Evolutionary conservation across 2,797 vertebrate species (phyloP), one percentile per base, ranked within the genome.

Genomic region (Poliocrania exsul): DNA sequence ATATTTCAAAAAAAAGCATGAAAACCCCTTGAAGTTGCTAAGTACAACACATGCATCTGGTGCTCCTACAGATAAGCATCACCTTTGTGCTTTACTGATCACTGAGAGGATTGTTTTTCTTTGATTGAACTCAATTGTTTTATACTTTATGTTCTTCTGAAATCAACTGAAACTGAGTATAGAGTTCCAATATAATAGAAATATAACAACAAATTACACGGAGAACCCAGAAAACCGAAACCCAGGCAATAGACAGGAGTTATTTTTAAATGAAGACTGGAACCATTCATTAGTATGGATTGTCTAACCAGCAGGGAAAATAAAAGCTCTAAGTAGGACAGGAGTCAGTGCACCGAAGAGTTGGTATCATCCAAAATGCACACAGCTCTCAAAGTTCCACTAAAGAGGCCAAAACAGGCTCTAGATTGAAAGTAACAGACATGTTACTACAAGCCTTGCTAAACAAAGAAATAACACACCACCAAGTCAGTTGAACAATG

Each of bases 401-500:
- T 44, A 47, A 82, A 47, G 19, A 75, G 28, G 31, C 35, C 62
- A 62, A 90, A 66, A 4, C 10, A 67, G 10, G 26, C 17, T 54
- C n/a, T 31, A 51, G 10, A 37, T 16, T 78, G 35, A 81, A 77
- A 58, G 65, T 46, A 61, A 19, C 6, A 53, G 13, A 57, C 2
- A 21, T 40, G 71, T 81, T 40, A 50, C 24, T 38, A 35, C 31
- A 62, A 54, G 9, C 11, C 75, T 19, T 40, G 16, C 16, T 66
- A 33, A 90, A 81, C 31, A 83, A 84, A 64, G 23, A 54, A 58
- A 54, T 11, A 60, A 50, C 20, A 31, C 10, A 20, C 17, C 37
- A 33, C 5, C 13, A 13, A 60, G 40, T 64, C 3, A 47, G 42
- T 69, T 54, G 15, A 24, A n/a, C 1, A 62, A 28, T 0, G 0